Evolutionary conservation across 2,797 vertebrate species (phyloP), one percentile per base, ranked within the genome.

Genomic region (Anguilla marmorata): DNA sequence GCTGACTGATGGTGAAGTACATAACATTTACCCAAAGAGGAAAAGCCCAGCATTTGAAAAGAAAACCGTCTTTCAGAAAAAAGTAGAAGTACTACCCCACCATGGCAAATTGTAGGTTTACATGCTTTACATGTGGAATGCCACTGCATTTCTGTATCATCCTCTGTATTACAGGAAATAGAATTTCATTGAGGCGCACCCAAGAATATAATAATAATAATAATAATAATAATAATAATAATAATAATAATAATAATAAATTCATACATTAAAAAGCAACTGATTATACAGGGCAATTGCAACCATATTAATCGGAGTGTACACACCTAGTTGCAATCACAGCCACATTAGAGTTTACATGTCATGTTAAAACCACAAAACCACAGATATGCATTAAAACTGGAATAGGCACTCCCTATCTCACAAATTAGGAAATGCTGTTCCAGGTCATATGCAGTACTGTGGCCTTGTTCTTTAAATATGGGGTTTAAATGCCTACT

Each of bases 361-460:
- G 54, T 14, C 50, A 52, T 14, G 11, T 56, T 56, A 56, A 56
- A 56, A 16, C 54, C 14, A 56, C 54, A 56, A 14, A 2, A 66
- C 9, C 63, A 66, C 63, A 66, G 63, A 27, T 66, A 2, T 66
- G 63, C 63, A 66, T 66, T 27, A 66, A 27, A n/a, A 66, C 63
- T 6, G 63, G 63, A 66, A 27, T 8, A 66, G 63, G 24, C 80
- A 58, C 76, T 84, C 86, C 86, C 89, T 88, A 90, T 66, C 63
- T 66, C n/a, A 66, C 24, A 66, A 66, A 66, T 66, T 5, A 66
- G 6, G n/a, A 66, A 56, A 89, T 89, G 84, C 14, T 56, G 54
- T 56, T 14, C 54, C 54, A 56, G 54, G 11, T 12, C 54, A 14
- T 56, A 56, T 56, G 14, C 56, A 58, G 16, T 58, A 58, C 56